Evolutionary conservation across 1,140 invertebrate species (phyloP).

Genomic region (Drosophila grimshawi): DNA sequence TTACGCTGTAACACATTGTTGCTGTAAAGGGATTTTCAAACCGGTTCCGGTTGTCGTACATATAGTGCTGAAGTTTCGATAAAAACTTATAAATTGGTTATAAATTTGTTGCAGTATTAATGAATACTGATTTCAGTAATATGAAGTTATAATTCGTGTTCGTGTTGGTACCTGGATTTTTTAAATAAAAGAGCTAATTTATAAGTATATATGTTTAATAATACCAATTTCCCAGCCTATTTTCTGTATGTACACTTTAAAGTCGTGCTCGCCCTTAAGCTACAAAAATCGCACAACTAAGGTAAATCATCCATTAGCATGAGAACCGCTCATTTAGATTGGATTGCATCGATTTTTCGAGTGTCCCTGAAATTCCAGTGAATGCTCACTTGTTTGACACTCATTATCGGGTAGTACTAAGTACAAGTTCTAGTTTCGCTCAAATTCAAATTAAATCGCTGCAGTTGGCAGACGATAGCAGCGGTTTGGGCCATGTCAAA

Average conservation of each 20-base stretch:
- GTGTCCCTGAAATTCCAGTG: slow-evolving; percentile 1
- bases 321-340: slow-evolving; percentile 12
- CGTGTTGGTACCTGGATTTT: no score
- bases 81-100: no score
- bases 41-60: no score
- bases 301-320: slow-evolving; percentile 19
- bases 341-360: slow-evolving; percentile 17
- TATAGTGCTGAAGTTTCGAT: no score
- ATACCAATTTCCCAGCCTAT: no score
- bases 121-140: no score
- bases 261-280: not conserved
- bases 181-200: no score
- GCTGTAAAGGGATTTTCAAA: no score
- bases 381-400: not conserved
- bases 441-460: slow-evolving; percentile 10
- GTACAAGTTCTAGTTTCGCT: not conserved
- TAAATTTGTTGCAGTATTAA: no score
- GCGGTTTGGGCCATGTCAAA: not conserved
- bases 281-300: not conserved
- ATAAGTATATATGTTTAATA: no score
- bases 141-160: no score
- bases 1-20: no score
- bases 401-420: not conserved
- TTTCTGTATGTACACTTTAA: not conserved
- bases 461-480: not conserved